Evolutionary conservation across 1,140 invertebrate species (phyloP).

Genomic region (Nixonia krombeini): DNA sequence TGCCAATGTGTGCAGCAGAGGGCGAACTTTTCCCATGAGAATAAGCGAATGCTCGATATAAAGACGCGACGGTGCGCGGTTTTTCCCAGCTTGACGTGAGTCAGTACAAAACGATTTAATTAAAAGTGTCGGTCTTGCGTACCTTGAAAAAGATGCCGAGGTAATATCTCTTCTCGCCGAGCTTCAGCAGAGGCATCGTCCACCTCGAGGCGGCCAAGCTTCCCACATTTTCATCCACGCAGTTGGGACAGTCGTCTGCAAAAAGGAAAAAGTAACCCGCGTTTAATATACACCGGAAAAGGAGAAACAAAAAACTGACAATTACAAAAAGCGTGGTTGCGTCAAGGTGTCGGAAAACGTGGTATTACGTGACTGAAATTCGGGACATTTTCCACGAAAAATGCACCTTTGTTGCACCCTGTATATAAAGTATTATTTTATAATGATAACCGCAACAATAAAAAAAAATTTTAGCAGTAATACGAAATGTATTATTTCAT

Average conservation of each 20-base stretch:
- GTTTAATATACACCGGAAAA: neutral
- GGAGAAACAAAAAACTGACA: constrained; percentile 2
- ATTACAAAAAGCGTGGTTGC: neutral
- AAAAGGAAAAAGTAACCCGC: constrained; percentile 28
- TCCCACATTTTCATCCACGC: constrained; percentile 77
- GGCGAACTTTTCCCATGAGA: too few species aligned
- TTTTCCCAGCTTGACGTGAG: neutral
- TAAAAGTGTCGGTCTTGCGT: constrained; percentile 48
- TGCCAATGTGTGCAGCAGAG: too few species aligned
- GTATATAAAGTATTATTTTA: too few species aligned
- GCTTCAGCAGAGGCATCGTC: constrained; percentile 89
- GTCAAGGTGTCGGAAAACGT: too few species aligned
- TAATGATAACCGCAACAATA: too few species aligned
- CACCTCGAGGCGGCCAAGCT: constrained; percentile 79
- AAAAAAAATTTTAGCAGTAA: too few species aligned
- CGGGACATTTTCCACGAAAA: too few species aligned
- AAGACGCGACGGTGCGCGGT: too few species aligned
- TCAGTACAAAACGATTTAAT: neutral
- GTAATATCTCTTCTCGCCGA: constrained; percentile 90
- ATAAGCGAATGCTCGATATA: too few species aligned
- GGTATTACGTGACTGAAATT: too few species aligned
- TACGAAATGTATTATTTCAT: too few species aligned
- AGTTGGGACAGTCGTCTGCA: constrained; percentile 81
- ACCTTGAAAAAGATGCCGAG: constrained; percentile 94
- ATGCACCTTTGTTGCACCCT: too few species aligned